Base-by-base conservation (phyloP, 1,140 invertebrate species). In the Papilio xuthus region DNA sequence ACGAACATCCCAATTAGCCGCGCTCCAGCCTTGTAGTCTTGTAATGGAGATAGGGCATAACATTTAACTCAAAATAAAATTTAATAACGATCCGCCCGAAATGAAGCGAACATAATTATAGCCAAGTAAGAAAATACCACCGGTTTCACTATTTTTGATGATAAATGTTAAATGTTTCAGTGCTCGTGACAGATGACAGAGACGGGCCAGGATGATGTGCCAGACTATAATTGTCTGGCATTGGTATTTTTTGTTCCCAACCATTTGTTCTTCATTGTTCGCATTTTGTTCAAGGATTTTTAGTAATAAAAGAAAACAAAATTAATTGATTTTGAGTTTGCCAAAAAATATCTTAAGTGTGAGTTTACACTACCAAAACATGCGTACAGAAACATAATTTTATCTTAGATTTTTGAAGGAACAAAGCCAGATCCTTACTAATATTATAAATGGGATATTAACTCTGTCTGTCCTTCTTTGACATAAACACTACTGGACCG, bases 1-100 rank as follows among this genome's bases (percentile, higher is more conserved):
- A 83, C 80, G 83, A 77, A 81, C 79, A 85, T 70, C 78, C 79
- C 79, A 85, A 88, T 89, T 88, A 88, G 83, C 84, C 76, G 84
- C 77, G 78, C 79, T 69, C 23, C 79, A 79, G 83, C 87, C 86
- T 89, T 89, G 88, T 80, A 72, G 37, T 42, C 32, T 42, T 76
- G 32, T 76, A 63, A 76, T 60, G 50, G 78, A 53, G 73, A 81
- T 76, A 72, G 23, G 47, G 26, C 72, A 18, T 75, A 75, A 37
- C 28, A 37, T 75, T 53, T 18, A 56, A 75, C 47, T 53, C 44
- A 8, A 53, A 75, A 53, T 18, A 47, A 75, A 75, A 32, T 67
- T 56, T 75, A 53, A 75, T 26, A 47, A 73, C 44, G 71, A 73
- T 73, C 18, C 44, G 15, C 42, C 18, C 26, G 23, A 73, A 73